Evolutionary conservation across 2,113 vertebrate genomes (phyloP).

Genomic region (Rhea pennata): DNA sequence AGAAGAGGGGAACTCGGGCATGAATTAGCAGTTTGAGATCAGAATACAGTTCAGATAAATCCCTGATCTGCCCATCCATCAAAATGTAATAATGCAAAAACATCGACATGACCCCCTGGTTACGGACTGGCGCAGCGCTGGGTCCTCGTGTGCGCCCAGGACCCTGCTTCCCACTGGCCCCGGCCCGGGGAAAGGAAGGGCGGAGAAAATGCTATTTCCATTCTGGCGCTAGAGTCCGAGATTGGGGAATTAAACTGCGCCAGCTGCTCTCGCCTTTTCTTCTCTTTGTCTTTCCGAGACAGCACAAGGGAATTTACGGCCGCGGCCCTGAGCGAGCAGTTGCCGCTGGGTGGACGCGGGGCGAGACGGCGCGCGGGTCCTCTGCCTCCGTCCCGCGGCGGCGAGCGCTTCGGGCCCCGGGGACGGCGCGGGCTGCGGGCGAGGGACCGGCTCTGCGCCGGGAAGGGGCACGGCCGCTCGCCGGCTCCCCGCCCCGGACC

Average conservation of each 20-base stretch:
- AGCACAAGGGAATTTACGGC: background rate
- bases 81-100: background rate
- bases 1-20: conserved; percentile 44
- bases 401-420: background rate
- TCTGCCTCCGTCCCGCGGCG: background rate
- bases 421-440: accelerated
- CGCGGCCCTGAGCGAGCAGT: background rate
- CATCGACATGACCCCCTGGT: background rate
- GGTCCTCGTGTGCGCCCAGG: background rate
- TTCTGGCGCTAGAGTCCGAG: background rate
- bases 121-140: background rate
- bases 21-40: conserved; percentile 57
- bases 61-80: conserved; percentile 44
- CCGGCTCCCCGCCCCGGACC: no score
- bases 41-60: conserved; percentile 26
- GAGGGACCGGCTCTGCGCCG: no score
- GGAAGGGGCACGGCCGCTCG: no score
- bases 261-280: background rate
- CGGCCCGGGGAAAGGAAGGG: background rate
- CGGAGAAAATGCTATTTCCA: background rate
- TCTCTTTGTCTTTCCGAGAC: background rate
- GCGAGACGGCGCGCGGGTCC: accelerated
- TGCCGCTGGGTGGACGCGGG: background rate
- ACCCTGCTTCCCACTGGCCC: accelerated
- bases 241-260: background rate